A percentile compares a stretch with the other conserved stretches of the same genome.
Conservation (phyloP, 2,888 invertebrate species). For the Meghimatium bilineatum region DNA sequence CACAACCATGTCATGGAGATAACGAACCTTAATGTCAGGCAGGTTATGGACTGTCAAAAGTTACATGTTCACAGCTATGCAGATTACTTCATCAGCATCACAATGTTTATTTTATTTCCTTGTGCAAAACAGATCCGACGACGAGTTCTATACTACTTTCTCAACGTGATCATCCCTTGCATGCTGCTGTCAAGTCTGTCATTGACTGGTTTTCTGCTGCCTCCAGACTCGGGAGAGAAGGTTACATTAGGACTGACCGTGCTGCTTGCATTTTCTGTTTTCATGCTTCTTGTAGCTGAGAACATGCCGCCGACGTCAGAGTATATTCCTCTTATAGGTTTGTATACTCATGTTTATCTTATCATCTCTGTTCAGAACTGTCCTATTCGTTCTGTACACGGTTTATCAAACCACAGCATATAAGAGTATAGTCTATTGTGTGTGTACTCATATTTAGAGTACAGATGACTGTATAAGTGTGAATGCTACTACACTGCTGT, state of each 20-base stretch:
- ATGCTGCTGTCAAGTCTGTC: slow-evolving; percentile 82
- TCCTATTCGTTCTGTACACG: neutral
- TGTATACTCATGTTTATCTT: slow-evolving; percentile 47
- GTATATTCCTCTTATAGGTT: slow-evolving; percentile 80
- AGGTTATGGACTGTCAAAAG: too few relatives aligned
- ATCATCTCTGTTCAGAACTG: neutral
- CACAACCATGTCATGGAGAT: too few relatives aligned
- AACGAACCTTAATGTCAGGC: too few relatives aligned
- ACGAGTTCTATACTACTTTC: slow-evolving; percentile 78
- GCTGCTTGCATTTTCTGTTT: slow-evolving; percentile 80
- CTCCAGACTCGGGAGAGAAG: slow-evolving; percentile 80
- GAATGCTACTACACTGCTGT: too few relatives aligned
- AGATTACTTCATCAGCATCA: too few relatives aligned
- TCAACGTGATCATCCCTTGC: slow-evolving; percentile 81
- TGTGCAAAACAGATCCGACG: slow-evolving; percentile 76
- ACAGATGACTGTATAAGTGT: too few relatives aligned
- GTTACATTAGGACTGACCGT: slow-evolving; percentile 81
- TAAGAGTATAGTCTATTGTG: too few relatives aligned
- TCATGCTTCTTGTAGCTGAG: slow-evolving; percentile 81
- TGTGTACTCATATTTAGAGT: too few relatives aligned
- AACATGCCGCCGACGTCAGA: slow-evolving; percentile 81
- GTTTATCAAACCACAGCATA: too few relatives aligned
- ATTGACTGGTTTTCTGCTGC: slow-evolving; percentile 80
- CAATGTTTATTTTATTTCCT: neutral
- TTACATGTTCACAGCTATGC: too few relatives aligned